Conservation (phyloP, 2,888 invertebrate species). For the Bugulina stolonifera region DNA sequence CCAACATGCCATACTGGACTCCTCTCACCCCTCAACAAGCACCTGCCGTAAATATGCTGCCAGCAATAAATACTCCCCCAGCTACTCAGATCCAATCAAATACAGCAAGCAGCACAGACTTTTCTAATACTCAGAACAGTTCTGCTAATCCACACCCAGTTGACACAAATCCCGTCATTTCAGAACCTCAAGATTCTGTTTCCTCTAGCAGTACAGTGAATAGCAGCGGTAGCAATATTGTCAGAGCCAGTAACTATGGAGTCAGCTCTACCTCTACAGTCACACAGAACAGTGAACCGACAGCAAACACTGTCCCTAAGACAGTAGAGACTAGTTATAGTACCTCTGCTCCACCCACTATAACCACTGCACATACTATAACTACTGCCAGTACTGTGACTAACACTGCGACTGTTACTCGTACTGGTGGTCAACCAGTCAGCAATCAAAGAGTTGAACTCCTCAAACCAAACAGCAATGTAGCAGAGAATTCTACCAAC, state of each 20-base stretch:
- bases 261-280: too few relatives aligned
- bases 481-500: not conserved
- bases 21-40: constrained; percentile 7
- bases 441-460: not conserved
- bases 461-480: not conserved
- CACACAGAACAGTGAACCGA: too few relatives aligned
- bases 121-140: not conserved
- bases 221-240: not conserved
- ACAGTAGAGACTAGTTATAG: too few relatives aligned
- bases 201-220: not conserved
- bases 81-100: not conserved
- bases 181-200: not conserved
- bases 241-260: not conserved
- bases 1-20: constrained; percentile 7
- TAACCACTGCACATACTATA: not conserved
- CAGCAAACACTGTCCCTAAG: too few relatives aligned
- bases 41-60: not conserved
- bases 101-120: not conserved
- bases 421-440: not conserved
- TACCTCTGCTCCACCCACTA: not conserved
- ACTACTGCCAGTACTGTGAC: not conserved
- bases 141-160: not conserved
- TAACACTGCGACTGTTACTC: not conserved
- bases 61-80: not conserved
- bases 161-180: too few relatives aligned